Percentiles rank a stretch among this genome's conserved stretches.
Evolutionary conservation across 2,113 vertebrate genomes (phyloP).

Genomic region (human (Homo sapiens)): DNA sequence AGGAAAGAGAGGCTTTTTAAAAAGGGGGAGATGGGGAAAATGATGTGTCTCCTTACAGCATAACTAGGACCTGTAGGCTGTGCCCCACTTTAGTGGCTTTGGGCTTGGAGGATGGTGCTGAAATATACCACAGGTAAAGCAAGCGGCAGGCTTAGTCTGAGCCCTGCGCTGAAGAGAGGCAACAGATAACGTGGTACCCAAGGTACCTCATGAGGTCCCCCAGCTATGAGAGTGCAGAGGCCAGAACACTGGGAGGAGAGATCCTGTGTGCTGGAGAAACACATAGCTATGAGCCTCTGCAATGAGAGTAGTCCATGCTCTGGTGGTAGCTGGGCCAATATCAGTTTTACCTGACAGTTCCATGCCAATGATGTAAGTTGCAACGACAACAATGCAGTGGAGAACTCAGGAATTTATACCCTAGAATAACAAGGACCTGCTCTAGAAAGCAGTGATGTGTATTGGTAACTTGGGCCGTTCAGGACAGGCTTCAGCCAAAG

Average conservation of each 20-base stretch:
- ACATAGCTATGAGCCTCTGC: background rate
- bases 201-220: background rate
- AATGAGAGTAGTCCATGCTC: rapidly evolving
- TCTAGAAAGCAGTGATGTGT: background rate
- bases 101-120: background rate
- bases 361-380: background rate
- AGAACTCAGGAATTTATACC: background rate
- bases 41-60: background rate
- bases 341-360: background rate
- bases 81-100: background rate
- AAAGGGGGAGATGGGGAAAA: background rate
- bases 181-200: too few species aligned
- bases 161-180: background rate
- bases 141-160: background rate
- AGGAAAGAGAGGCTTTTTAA: background rate
- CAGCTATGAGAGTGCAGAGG: background rate
- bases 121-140: background rate
- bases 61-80: background rate
- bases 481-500: background rate
- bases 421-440: background rate
- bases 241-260: background rate
- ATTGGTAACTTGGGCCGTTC: background rate
- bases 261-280: too few species aligned
- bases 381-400: background rate
- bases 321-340: background rate